Conservation (phyloP, 2,888 invertebrate species). For the Drosophila sordidula region DNA sequence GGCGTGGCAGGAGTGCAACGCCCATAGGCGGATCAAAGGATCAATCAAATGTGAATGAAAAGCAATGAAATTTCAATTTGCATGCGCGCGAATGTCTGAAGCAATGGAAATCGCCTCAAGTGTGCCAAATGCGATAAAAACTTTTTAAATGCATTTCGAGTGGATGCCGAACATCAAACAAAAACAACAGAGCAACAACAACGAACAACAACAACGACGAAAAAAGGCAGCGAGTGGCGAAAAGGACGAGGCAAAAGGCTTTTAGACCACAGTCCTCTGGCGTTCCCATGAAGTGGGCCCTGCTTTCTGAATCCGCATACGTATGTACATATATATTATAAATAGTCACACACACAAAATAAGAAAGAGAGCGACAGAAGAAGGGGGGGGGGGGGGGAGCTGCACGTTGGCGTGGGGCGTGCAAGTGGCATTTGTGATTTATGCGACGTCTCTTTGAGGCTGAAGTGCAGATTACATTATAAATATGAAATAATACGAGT, state of each 20-base stretch:
- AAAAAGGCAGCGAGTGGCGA: conserved; percentile 45
- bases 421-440: conserved; percentile 71
- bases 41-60: conserved; percentile 43
- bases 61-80: conserved; percentile 46
- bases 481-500: conserved; percentile 76
- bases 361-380: neutral
- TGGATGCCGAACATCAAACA: conserved; percentile 75
- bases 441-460: conserved; percentile 74
- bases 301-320: conserved; percentile 30
- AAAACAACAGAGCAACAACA: conserved; percentile 24
- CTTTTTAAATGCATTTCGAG: conserved; percentile 71
- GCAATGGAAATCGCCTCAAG: conserved; percentile 26
- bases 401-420: neutral
- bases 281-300: conserved; percentile 64
- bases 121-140: conserved; percentile 36
- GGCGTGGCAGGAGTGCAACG: conserved; percentile 5
- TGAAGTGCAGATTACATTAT: conserved; percentile 79
- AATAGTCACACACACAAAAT: conserved; percentile 42
- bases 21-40: conserved; percentile 52
- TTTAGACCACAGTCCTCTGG: conserved; percentile 63
- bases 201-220: conserved; percentile 4
- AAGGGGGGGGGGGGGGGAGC: neutral
- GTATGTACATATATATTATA: conserved; percentile 38
- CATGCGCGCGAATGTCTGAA: conserved; percentile 23
- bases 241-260: conserved; percentile 61